Base-by-base conservation (phyloP, 2,888 invertebrate species). In the Pogonocherus hispidulus region DNA sequence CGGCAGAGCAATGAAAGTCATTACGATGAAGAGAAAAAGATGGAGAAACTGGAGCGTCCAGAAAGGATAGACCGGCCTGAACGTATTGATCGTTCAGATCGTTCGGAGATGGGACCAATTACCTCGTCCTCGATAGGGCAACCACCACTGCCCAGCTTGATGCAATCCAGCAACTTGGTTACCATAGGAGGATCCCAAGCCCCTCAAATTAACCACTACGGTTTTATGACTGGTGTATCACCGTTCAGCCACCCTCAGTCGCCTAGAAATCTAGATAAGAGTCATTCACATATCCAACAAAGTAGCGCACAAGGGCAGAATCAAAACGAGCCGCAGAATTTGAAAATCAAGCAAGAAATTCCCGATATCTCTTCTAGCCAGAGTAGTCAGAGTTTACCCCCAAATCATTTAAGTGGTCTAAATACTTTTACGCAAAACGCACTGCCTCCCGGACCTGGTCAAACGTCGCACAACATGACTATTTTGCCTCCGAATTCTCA, bases 311-410 rank as follows among this genome's bases (percentile, higher is more conserved):
- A 47, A 11, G 46, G 37, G 19, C 73, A 76, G 14, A 67, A 67
- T 63, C 86, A 87, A 77, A 89, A 87, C 82, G 92, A 92, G 78
- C 92, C 92, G 5, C 92, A 92, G 80, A 92, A 92, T 83, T 85
- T 92, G 63, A 92, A 92, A 65, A 91, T 92, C 32, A 92, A 92
- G 79, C 91, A 92, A 78, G 92, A 92, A 83, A 87, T 90, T 60
- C 87, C 86, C 69, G 87, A 86, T 63, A 85, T 85, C 70, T 81
- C 84, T 32, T 80, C 78, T 78, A 73, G 69, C 41, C 69, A 65
- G 49, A 64, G 69, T 51, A 63, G 67, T 52, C 66, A 65, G 19
- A 54, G 49, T 18, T 46, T 72, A 18, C 75, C 76, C 6, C 70
- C 73, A 9, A 76, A 69, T 69, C 79, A 79, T 66, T 63, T 72